Conservation (phyloP, 2,888 invertebrate species). For the Bombyx huttoni region DNA sequence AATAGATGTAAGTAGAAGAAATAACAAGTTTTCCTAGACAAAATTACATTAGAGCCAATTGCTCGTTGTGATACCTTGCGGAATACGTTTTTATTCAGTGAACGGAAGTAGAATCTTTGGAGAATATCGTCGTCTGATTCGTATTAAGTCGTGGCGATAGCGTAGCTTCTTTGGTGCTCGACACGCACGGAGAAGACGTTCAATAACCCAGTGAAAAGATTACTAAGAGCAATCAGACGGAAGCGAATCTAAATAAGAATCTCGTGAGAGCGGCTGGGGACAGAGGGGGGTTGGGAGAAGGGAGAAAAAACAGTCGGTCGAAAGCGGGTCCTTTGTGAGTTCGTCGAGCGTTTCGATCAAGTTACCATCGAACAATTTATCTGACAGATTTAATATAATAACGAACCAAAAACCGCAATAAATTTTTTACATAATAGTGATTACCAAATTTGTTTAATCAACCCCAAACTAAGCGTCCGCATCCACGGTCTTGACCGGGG, state of each 20-base stretch:
- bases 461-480: constrained; percentile 20
- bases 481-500: constrained; percentile 68
- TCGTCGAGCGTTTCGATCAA: constrained; percentile 55
- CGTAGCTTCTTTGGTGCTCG: constrained; percentile 39
- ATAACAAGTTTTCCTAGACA: neutral
- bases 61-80: constrained; percentile 19
- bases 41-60: neutral
- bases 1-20: neutral
- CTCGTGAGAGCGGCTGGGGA: constrained; percentile 63
- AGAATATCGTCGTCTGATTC: constrained; percentile 41
- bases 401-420: constrained; percentile 36
- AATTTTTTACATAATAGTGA: constrained; percentile 18
- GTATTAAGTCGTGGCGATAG: constrained; percentile 7
- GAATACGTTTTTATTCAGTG: neutral
- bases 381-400: constrained; percentile 44
- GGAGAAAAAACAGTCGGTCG: constrained; percentile 56
- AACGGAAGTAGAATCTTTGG: constrained; percentile 22
- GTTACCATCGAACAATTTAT: constrained; percentile 55
- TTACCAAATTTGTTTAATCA: constrained; percentile 16
- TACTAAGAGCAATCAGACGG: constrained; percentile 72
- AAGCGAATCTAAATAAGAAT: constrained; percentile 74
- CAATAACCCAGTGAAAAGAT: constrained; percentile 72
- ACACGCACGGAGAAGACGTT: constrained; percentile 68
- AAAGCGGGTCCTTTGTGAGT: constrained; percentile 50
- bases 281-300: constrained; percentile 38